Evolutionary conservation across 1,140 invertebrate genomes (phyloP).

Genomic region (Zaprionus africanus): DNA sequence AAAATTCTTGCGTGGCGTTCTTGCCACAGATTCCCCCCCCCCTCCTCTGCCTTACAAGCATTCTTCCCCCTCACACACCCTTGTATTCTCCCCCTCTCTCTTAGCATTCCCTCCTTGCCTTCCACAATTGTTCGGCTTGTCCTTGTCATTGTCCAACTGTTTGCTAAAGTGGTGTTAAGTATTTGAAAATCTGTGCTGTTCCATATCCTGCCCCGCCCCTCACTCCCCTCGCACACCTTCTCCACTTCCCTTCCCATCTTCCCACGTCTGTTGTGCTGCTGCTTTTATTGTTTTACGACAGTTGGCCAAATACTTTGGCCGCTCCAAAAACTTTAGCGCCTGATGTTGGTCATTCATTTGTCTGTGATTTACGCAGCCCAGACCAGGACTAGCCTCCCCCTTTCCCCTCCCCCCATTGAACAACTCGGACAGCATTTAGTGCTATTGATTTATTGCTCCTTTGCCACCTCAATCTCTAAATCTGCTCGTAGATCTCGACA

Average conservation of each 20-base stretch:
- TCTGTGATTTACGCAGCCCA: conserved; percentile 72
- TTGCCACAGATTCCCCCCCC: conserved; percentile 41
- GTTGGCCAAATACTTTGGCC: conserved; percentile 78
- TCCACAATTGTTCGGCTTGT: conserved; percentile 19
- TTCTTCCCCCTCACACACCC: neutral
- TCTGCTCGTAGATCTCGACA: conserved; percentile 62
- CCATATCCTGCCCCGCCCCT: conserved; percentile 15
- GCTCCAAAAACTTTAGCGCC: conserved; percentile 64
- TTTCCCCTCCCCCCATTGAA: neutral
- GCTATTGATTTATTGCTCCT: conserved; percentile 71
- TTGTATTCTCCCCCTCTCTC: neutral
- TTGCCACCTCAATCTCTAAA: conserved; percentile 33
- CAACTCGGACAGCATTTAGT: conserved; percentile 57
- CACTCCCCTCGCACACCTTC: neutral
- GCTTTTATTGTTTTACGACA: conserved; percentile 81
- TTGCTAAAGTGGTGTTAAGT: conserved; percentile 77
- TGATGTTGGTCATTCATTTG: conserved; percentile 81
- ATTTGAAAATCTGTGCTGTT: conserved; percentile 73
- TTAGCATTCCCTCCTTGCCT: neutral
- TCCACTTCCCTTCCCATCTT: neutral
- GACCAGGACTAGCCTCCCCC: neutral
- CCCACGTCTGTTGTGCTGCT: conserved; percentile 37
- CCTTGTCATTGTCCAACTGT: conserved; percentile 74
- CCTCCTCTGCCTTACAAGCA: neutral
- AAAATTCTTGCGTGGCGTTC: conserved; percentile 76